Evolutionary conservation across 2,113 vertebrate genomes (phyloP).

Genomic region (Bos taurus): ARS-UCD2.0 NC_037332.1:1816501-1817000

Average conservation of each 20-base stretch:
- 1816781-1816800: neutral
- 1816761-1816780: neutral
- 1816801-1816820: neutral
- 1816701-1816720: neutral
- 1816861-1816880: neutral
- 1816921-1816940: slow-evolving; percentile 15
- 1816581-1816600: slow-evolving; percentile 37
- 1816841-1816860: slow-evolving; percentile 37
- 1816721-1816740: neutral
- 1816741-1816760: neutral
- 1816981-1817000: neutral
- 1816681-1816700: neutral
- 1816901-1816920: slow-evolving; percentile 14
- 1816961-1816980: slow-evolving; percentile 12
- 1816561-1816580: neutral
- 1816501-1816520: slow-evolving; percentile 41
- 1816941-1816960: neutral
- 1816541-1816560: slow-evolving; percentile 41
- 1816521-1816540: neutral
- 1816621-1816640: neutral
- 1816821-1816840: neutral
- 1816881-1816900: neutral
- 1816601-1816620: neutral
- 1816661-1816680: neutral
- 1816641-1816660: neutral